Base-by-base conservation (phyloP, 2,113 vertebrate species). In the Prinia subflava region DNA sequence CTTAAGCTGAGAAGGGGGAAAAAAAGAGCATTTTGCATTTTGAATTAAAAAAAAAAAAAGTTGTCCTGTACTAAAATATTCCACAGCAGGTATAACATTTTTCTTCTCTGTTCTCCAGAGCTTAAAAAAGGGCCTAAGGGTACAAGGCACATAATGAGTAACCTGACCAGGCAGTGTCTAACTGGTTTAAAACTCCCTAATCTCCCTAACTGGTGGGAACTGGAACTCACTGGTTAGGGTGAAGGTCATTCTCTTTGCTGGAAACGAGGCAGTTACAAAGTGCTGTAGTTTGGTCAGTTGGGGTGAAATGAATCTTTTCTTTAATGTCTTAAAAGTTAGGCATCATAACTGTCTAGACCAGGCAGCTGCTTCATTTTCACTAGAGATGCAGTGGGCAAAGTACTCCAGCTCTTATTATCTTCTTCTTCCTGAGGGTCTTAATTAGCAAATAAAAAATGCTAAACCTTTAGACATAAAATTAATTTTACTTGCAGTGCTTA, bases 141-240 rank as follows among this genome's bases (percentile, higher is more conserved):
- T 63, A 78, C 35, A 74, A 93, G 83, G 63, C 68, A 93, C 39
- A 20, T 97, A 97, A 97, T 97, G 71, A 96, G 33, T 97, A 96
- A 97, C 96, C 75, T 77, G 88, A 50, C 23, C 15, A 77, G 83
- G 90, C 90, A 47, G 79, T 59, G 30, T 50, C 68, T 74, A 27
- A 86, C 70, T 74, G 39, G 37, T 91, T 92, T 91, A 39, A 83
- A 94, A 83, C 30, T 30, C 55, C 60, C 20, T 88, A 56, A 47
- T 94, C 83, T 90, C 76, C 50, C 15, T 70, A 35, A 69, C 96
- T 94, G 86, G 83, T 90, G 68, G 67, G 65, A 94, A 65, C 95
- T 93, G 90, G 90, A 90, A 41, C 73, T 94, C 27, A 6, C 88
- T 94, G 71, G 83, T 94, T 86, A 23, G 20, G 70, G 62, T 90